Percentiles rank a stretch among this genome's conserved stretches.
phyloP scores from a whole-genome alignment of 2,888 invertebrate species.

The Drosophila mimetica region DNA sequence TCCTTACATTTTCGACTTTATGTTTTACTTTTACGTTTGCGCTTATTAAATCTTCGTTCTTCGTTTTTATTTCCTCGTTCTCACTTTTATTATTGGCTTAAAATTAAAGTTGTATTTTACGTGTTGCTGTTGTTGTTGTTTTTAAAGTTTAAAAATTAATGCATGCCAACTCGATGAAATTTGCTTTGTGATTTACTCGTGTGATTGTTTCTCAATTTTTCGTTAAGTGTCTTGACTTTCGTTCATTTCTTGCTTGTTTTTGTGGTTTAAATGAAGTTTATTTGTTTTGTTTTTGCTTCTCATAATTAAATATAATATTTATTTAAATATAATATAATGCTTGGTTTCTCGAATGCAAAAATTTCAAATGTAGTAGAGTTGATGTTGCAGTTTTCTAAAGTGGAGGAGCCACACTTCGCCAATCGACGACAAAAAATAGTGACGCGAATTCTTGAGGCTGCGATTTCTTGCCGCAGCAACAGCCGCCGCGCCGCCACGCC shows the following conservation, averaged over 20 bases:
- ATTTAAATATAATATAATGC: constrained; percentile 82
- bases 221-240: constrained; percentile 42
- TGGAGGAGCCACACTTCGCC: constrained; percentile 33
- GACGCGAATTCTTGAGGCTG: constrained; percentile 7
- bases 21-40: constrained; percentile 53
- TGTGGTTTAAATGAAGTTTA: constrained; percentile 76
- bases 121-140: constrained; percentile 62
- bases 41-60: constrained; percentile 51
- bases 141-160: constrained; percentile 59
- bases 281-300: constrained; percentile 73
- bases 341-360: constrained; percentile 82
- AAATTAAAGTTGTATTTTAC: constrained; percentile 75
- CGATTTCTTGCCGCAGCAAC: constrained; percentile 27
- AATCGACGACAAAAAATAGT: constrained; percentile 7
- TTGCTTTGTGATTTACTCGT: constrained; percentile 35
- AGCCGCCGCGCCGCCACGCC: constrained; percentile 53
- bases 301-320: constrained; percentile 82
- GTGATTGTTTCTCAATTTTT: constrained; percentile 46
- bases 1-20: constrained; percentile 49
- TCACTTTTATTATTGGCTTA: constrained; percentile 69
- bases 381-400: constrained; percentile 43
- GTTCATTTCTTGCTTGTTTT: constrained; percentile 43
- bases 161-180: constrained; percentile 61
- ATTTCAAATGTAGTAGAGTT: constrained; percentile 74
- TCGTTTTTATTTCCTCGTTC: constrained; percentile 59